Percentiles rank a stretch among this genome's conserved stretches.
These are phyloP conservation scores for Drosophila nasuta DNA, from an alignment of 1,140 invertebrate species.

Conservation along the genomic window DNA sequence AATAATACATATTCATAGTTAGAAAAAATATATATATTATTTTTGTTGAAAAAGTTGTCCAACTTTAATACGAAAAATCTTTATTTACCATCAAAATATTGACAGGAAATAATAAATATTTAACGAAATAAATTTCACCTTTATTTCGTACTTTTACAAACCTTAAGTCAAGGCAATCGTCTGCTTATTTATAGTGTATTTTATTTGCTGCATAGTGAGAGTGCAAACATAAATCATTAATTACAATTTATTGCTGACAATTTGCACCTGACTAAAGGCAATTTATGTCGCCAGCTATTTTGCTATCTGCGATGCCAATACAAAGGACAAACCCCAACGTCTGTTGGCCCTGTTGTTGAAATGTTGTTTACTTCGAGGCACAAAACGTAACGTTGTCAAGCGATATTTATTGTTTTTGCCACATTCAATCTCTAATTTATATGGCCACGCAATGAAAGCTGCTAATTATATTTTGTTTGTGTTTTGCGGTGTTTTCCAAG, in stretches of 20 bases:
- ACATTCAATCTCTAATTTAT: constrained; percentile 42
- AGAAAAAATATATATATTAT: no score
- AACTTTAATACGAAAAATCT: no score
- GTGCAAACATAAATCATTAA: constrained; percentile 70
- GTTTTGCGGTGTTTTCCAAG: no score
- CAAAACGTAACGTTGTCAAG: constrained; percentile 57
- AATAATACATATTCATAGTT: no score
- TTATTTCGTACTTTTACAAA: neutral
- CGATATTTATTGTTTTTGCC: constrained; percentile 60
- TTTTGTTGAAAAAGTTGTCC: no score
- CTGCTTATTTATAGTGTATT: neutral
- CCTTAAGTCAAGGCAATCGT: neutral
- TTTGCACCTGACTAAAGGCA: constrained; percentile 74
- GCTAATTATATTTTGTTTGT: constrained; percentile 1
- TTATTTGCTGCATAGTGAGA: constrained; percentile 1
- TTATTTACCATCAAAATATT: no score
- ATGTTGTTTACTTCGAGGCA: constrained; percentile 59
- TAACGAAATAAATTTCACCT: no score
- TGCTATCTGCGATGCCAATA: constrained; percentile 48
- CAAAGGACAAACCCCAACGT: constrained; percentile 16
- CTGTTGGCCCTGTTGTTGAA: constrained; percentile 13
- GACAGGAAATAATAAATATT: no score
- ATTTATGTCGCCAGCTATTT: constrained; percentile 68
- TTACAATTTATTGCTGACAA: constrained; percentile 80
- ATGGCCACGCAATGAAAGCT: constrained; percentile 16